phyloP scores from a whole-genome alignment of 53 echinoderm and acorn worm genomes.

The Echinometra lucunter region DNA sequence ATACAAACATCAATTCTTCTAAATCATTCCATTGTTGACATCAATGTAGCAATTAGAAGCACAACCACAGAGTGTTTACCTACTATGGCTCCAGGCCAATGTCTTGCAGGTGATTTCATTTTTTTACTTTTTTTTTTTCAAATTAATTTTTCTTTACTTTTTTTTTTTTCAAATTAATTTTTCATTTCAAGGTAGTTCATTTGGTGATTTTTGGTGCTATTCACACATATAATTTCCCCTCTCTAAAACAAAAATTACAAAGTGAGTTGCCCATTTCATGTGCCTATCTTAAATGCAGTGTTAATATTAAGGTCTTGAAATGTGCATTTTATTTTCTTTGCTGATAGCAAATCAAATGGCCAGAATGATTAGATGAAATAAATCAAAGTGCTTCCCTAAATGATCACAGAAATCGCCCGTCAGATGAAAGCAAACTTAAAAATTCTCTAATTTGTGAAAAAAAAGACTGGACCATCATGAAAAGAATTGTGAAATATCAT shows the following conservation, averaged over 20 bases:
- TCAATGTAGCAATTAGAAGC: background rate
- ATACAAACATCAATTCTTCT: background rate
- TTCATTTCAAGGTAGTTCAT: too few species aligned
- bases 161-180: too few species aligned
- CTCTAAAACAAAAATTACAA: too few species aligned
- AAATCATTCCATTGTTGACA: background rate
- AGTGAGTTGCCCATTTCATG: too few species aligned
- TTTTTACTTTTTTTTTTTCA: too few species aligned
- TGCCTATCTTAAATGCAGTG: too few species aligned
- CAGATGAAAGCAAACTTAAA: background rate
- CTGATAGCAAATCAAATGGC: background rate
- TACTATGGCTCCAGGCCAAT: background rate
- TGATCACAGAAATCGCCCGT: background rate
- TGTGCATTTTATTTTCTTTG: background rate
- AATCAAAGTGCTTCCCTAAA: background rate
- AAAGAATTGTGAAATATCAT: background rate
- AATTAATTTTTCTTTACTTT: too few species aligned
- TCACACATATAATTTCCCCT: too few species aligned
- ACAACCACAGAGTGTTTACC: background rate
- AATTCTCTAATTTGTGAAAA: background rate
- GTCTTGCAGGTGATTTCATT: too few species aligned
- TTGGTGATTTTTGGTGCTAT: too few species aligned
- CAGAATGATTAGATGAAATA: background rate
- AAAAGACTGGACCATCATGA: background rate
- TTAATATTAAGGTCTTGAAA: too few species aligned